Base-by-base conservation (phyloP, 2,888 invertebrate genomes). In the Panzeria rudis region DNA sequence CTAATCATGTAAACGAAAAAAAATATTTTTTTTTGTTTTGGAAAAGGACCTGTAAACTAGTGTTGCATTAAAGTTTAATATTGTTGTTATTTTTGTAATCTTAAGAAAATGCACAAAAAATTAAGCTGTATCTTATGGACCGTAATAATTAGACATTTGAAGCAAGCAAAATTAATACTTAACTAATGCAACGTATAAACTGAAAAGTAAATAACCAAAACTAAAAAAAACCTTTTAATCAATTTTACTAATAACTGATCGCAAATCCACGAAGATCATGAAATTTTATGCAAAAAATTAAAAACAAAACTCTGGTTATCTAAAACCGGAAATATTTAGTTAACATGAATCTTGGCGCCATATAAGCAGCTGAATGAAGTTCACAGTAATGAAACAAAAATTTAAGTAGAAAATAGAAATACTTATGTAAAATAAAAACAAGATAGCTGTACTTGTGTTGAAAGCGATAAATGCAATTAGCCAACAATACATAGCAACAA, bases 401-500 rank as follows among this genome's bases (percentile, higher is more conserved):
- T 41, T 23, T n/a, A 17, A 32, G 15, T 17, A 54, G 8, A 23
- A 44, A 47, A 25, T 9, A 25, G 2, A 23, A 41, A 7, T 54
- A 25, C 20, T 52, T 23, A 20, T 2, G 3, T 52, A 8, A 64
- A 38, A 59, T 23, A 35, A 17, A 23, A 78, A 56, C 32, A 29
- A 17, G n/a, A 38, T 7, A 20, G 17, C 15, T 8, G 2, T 32
- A 23, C n/a, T 25, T 11, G 23, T 47, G 8, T 17, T 54, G 44
- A 41, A 76, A 75, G 71, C 78, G 79, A 80, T 79, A 80, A 62
- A 59, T 62, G 80, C 80, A 84, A 84, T 84, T 84, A 84, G 76
- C 75, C 15, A 76, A 76, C 59, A 83, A 72, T 72, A 69, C 56
- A 7, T 41, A 17, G 23, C 8, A 66, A 64, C 54, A 69, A 81